Evolutionary conservation across 1,140 invertebrate genomes (phyloP).

Genomic region (Conus betulinus): DNA sequence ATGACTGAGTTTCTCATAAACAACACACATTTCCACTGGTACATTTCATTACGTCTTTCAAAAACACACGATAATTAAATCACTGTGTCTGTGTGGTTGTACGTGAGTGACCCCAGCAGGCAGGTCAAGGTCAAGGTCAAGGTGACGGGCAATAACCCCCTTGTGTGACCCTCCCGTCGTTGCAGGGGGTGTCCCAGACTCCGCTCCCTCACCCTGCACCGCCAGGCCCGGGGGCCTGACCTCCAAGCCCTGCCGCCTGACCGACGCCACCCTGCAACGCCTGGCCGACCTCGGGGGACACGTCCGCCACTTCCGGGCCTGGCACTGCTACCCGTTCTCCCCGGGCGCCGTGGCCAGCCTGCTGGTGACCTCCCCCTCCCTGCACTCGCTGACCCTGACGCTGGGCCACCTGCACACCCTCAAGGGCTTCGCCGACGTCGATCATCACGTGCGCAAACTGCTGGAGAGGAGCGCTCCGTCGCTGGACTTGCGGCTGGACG

Average conservation of each 20-base stretch:
- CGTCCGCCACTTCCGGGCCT: neutral
- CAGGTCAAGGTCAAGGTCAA: no score
- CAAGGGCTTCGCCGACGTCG: neutral
- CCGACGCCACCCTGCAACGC: neutral
- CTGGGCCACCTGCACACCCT: neutral
- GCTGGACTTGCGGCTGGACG: neutral
- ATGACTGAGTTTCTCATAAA: no score
- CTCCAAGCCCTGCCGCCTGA: neutral
- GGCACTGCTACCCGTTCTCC: neutral
- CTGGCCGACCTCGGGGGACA: neutral
- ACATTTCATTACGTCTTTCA: no score
- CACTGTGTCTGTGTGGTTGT: no score
- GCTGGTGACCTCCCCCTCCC: neutral
- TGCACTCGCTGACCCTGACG: neutral
- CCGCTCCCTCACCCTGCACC: neutral
- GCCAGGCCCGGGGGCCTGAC: neutral
- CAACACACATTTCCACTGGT: no score
- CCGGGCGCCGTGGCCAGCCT: neutral
- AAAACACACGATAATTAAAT: no score
- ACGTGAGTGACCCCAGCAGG: no score
- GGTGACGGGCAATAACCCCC: no score
- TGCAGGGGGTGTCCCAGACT: neutral
- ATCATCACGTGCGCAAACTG: neutral
- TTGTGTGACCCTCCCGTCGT: neutral
- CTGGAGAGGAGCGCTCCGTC: neutral